These are phyloP conservation scores for Eubasilissa regina DNA, from an alignment of 1,140 invertebrate genomes.

Conservation along the genomic window DNA sequence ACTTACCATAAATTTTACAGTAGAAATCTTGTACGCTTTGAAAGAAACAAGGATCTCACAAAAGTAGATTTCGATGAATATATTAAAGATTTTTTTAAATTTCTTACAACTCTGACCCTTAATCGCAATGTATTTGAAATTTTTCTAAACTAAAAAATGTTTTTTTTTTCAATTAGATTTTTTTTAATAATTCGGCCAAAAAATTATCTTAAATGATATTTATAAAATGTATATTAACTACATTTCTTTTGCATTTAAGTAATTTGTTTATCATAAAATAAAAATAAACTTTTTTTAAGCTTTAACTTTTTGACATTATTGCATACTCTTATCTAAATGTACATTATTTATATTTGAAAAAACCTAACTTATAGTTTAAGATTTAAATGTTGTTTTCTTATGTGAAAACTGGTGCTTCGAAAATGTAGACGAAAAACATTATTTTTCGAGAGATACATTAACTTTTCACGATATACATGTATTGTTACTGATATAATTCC, in stretches of 20 bases:
- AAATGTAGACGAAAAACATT: constrained; percentile 15
- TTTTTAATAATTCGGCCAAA: background rate
- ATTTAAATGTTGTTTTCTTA: constrained; percentile 32
- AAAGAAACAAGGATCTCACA: background rate
- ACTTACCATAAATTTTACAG: background rate
- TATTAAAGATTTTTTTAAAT: background rate
- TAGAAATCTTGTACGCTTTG: background rate
- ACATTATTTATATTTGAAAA: background rate
- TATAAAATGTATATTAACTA: background rate
- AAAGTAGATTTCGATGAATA: background rate
- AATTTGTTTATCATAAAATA: background rate
- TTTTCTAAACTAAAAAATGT: background rate
- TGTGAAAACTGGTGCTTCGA: constrained; percentile 36
- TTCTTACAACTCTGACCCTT: background rate
- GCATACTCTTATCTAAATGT: background rate
- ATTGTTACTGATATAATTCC: background rate
- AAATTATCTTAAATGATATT: background rate
- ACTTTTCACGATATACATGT: background rate
- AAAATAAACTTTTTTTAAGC: background rate
- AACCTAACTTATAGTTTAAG: background rate
- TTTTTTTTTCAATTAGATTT: background rate
- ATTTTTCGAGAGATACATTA: constrained; percentile 29
- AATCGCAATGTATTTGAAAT: background rate
- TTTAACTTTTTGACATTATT: background rate
- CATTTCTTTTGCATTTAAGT: background rate